Evolutionary conservation across 2,797 vertebrate species (phyloP), one percentile per base, ranked within the genome.

Genomic region (Notamacropus eugenii): DNA sequence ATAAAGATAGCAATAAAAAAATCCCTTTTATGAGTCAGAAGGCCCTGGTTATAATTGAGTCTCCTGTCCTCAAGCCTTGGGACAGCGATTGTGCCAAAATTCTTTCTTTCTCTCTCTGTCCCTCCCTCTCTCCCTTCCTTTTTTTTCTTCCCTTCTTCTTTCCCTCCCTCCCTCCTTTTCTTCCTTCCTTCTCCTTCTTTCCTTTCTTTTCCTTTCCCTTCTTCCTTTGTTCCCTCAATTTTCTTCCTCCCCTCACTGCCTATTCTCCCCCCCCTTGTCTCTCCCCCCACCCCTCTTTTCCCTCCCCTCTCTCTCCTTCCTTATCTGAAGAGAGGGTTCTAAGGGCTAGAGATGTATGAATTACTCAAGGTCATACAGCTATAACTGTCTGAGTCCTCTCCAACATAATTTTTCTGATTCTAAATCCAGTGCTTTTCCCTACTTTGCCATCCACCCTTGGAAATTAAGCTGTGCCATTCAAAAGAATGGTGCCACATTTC

Each of bases 401-500:
- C 67, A 22, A 40, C 31, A 13, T 22, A 74, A 74, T 40, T 40
- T 74, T 74, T 74, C 19, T 8, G n/a, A 74, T 74, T 74, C 67
- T 8, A 74, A 74, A 74, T 40, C 6, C 1, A 24, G 34, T 9
- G 1, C 6, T 40, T 40, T 40, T 22, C n/a, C 28, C n/a, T 52
- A 74, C 67, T 22, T 22, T 22, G 6, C n/a, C n/a, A 22, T 22
- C 2, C n/a, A 40, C n/a, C n/a, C 67, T 74, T 74, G 67, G 67
- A 40, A 74, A 74, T 74, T 40, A 40, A 31, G 52, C 19, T 94
- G 96, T 93, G 92, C 91, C 92, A 58, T 96, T 92, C 82, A 91
- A 94, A 95, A 93, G 91, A 96, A 97, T 95, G 94, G 55, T 92
- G 29, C 9, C 31, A 87, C 55, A 31, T 93, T 94, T 40, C 22